These are phyloP conservation scores for Crocallis elinguaria DNA, from an alignment of 2,888 invertebrate genomes.

Conservation along the genomic window DNA sequence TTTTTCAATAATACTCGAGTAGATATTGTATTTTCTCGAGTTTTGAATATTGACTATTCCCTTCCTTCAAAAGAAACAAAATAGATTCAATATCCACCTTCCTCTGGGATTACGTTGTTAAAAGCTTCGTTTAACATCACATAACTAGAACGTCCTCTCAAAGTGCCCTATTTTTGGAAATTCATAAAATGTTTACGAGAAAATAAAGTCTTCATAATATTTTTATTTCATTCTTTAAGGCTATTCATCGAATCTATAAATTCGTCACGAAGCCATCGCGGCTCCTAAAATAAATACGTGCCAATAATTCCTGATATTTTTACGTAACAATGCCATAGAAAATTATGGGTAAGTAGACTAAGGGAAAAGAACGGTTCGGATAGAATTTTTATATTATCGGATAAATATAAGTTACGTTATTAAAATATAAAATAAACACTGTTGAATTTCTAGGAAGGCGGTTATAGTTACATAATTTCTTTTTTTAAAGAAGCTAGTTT, in stretches of 20 bases:
- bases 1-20: slow-evolving; percentile 19
- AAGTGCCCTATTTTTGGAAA: slow-evolving; percentile 16
- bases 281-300: slow-evolving; percentile 46
- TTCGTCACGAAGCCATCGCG: slow-evolving; percentile 38
- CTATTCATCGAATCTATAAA: slow-evolving; percentile 41
- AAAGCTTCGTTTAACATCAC: slow-evolving; percentile 24
- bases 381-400: slow-evolving; percentile 13
- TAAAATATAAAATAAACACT: no score
- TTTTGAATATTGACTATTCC: slow-evolving; percentile 14
- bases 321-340: slow-evolving; percentile 29
- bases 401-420: slow-evolving; percentile 6
- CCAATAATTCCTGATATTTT: slow-evolving; percentile 43
- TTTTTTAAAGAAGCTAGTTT: no score
- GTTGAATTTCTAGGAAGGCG: no score
- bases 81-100: slow-evolving; percentile 10
- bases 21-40: slow-evolving; percentile 20
- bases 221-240: slow-evolving; percentile 33
- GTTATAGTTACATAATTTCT: no score
- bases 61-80: slow-evolving; percentile 7
- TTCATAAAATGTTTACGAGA: slow-evolving; percentile 31
- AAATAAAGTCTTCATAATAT: slow-evolving; percentile 27
- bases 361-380: slow-evolving; percentile 6
- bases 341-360: slow-evolving; percentile 20
- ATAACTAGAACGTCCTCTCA: slow-evolving; percentile 3
- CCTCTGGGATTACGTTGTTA: slow-evolving; percentile 18